Conservation (phyloP, 2,113 vertebrate genomes). For the Falcunculus frontatus region DNA sequence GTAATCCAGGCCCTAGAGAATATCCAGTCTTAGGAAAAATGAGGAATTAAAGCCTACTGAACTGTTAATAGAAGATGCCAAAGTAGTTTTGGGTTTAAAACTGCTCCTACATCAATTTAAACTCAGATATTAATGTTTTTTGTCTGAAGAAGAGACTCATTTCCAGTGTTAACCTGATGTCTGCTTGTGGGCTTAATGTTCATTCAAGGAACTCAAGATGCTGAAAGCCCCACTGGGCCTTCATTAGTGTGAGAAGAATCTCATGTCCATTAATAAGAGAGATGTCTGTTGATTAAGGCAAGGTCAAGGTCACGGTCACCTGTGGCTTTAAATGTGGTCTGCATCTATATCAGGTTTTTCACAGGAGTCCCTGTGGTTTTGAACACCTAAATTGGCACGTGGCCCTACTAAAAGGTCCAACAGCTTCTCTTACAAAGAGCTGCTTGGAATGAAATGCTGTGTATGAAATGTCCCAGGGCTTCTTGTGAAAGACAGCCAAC, state of each 20-base stretch:
- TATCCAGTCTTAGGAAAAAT: not conserved
- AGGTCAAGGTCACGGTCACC: not conserved
- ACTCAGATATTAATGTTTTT: not conserved
- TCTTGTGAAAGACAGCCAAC: not conserved
- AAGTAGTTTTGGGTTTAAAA: not conserved
- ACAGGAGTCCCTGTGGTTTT: not conserved
- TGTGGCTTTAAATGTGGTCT: not conserved
- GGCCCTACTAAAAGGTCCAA: not conserved
- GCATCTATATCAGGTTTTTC: not conserved
- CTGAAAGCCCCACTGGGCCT: not conserved
- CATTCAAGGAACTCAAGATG: not conserved
- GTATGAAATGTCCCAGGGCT: not conserved
- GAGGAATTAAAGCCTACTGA: not conserved
- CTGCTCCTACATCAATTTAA: not conserved
- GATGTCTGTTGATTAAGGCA: not conserved
- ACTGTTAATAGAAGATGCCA: not conserved
- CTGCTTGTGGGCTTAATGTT: not conserved
- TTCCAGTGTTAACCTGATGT: not conserved
- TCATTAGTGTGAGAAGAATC: not conserved
- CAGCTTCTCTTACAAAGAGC: not conserved
- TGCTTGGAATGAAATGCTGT: not conserved
- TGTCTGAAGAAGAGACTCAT: not conserved
- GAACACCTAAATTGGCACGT: fast-evolving
- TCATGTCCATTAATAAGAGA: not conserved
- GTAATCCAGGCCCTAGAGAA: not conserved